A percentile compares a stretch with the other conserved stretches of the same genome.
Conservation (phyloP, 2,888 invertebrate species). For the Patella ulyssiponensis region DNA sequence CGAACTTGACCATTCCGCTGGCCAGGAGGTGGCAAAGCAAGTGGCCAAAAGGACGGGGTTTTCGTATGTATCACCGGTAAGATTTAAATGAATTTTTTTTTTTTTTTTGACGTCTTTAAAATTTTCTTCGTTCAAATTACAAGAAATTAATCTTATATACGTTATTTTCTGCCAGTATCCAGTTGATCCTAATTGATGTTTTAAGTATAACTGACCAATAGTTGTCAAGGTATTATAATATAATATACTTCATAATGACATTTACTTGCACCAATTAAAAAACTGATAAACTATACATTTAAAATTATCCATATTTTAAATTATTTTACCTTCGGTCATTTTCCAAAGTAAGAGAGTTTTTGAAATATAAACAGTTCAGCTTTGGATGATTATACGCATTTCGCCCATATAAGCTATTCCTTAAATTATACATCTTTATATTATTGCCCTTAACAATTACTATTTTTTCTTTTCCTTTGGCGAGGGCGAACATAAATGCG, state of each 20-base stretch:
- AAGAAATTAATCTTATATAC: no score
- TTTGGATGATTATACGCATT: no score
- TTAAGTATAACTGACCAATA: no score
- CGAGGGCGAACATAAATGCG: no score
- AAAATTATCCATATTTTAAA: neutral
- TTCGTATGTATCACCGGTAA: conserved; percentile 93
- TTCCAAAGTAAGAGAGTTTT: no score
- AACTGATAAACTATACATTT: neutral
- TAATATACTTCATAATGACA: neutral
- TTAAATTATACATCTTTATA: no score
- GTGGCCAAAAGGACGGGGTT: conserved; percentile 93
- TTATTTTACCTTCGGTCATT: neutral
- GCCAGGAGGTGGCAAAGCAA: conserved; percentile 82
- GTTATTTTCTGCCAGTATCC: neutral
- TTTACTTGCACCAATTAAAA: neutral
- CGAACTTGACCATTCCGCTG: conserved; percentile 82
- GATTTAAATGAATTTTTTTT: conserved; percentile 70
- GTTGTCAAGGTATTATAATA: no score
- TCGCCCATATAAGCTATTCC: no score
- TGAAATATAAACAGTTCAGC: no score
- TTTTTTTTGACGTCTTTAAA: neutral
- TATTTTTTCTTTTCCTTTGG: no score
- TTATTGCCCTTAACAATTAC: no score
- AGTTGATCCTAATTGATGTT: neutral
- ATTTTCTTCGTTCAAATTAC: no score